phyloP scores from a whole-genome alignment of 2,888 invertebrate species.

The Germaria angustata region DNA sequence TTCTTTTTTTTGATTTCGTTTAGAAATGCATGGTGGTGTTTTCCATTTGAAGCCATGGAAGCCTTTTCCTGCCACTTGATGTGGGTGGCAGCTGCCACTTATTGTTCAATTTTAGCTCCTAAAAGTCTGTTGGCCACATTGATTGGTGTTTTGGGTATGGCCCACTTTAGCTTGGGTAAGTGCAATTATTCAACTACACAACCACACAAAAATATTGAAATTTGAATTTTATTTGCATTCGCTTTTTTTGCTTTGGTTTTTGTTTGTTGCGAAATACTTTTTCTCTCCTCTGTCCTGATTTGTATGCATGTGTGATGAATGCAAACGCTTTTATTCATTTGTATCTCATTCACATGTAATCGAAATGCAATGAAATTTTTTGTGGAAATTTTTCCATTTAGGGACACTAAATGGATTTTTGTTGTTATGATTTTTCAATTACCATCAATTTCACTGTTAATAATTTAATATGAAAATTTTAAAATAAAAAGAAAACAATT shows the following conservation, averaged over 20 bases:
- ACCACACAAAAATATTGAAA: conserved; percentile 26
- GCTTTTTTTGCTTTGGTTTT: not conserved
- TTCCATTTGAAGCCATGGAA: conserved; percentile 93
- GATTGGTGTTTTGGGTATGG: conserved; percentile 92
- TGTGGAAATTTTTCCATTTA: conserved; percentile 29
- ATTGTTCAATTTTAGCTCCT: conserved; percentile 91
- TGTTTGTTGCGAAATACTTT: conserved; percentile 12
- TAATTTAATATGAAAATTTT: conserved; percentile 23
- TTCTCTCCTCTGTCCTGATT: not conserved
- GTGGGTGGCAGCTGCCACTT: conserved; percentile 95
- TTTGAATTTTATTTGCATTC: conserved; percentile 41
- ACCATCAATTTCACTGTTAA: not conserved
- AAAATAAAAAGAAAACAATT: conserved; percentile 3
- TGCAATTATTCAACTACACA: conserved; percentile 53
- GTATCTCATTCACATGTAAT: not conserved
- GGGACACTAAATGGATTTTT: conserved; percentile 25
- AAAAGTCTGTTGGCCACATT: conserved; percentile 90
- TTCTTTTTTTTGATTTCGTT: conserved; percentile 21
- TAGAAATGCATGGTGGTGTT: conserved; percentile 93
- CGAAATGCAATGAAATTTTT: conserved; percentile 28
- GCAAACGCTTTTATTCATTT: conserved; percentile 13
- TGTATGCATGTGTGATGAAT: not conserved
- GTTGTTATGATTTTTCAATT: not conserved
- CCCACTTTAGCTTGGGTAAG: conserved; percentile 89
- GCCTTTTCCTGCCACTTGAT: conserved; percentile 91